Evolutionary conservation across 2,113 vertebrate genomes (phyloP), one percentile per base, ranked within the genome.

Genomic region (Halichoerus grypus): DNA sequence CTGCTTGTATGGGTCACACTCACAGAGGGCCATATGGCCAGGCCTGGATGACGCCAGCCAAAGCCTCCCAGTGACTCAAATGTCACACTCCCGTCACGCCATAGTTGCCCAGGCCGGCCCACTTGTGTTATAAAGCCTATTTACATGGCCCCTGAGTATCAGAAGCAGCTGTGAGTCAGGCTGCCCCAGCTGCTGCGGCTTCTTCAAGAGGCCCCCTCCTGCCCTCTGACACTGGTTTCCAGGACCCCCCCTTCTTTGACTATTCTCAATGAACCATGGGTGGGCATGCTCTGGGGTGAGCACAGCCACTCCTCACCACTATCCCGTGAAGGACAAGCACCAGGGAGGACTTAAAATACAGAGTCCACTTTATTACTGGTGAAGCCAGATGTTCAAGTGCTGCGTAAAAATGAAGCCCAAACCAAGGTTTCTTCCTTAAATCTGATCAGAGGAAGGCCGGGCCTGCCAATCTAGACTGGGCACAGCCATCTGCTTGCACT

Each of bases 401-500:
- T 69, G 39, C 9, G 4, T 24, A 51, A 65, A 71, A 46, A 18
- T 80, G 19, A 91, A 72, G 19, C 76, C 59, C 18, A 26, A 81
- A 57, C 31, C 39, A 92, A 14, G 24, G 65, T 55, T 31, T 61
- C 24, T 71, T 90, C 53, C 36, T 81, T 42, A 19, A 67, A 61
- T 61, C 51, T 28, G 28, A 42, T 21, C 0, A 5, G 28, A 55
- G 22, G 28, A 26, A 19, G 39, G 22, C 85, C 72, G 31, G 71
- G 53, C 46, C 15, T 61, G 11, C 24, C 55, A 63, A 39, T 19
- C 33, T 9, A 12, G 15, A 24, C 18, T 3, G 12, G 4, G 71
- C 26, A 28, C 1, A 0, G 85, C 42, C 42, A 33, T n/a, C 28
- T 7, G 4, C 19, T 0, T 0, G 19, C 28, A 7, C 31, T 4